Evolutionary conservation across 1,140 invertebrate species (phyloP).

Genomic region (Drosophila sp.): DNA sequence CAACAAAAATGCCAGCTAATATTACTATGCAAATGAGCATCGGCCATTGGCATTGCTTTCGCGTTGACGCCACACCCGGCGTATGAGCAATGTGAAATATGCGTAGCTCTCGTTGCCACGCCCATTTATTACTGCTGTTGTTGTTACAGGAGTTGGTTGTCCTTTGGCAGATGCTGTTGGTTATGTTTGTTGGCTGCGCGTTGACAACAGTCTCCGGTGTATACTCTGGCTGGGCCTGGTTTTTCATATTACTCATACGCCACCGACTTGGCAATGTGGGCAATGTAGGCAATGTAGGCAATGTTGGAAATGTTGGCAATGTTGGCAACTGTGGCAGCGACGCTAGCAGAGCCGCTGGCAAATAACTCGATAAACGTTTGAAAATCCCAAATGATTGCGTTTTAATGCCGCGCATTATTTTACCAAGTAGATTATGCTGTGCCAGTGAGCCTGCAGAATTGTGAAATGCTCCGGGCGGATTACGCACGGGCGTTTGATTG

Average conservation of each 20-base stretch:
- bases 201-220: constrained; percentile 73
- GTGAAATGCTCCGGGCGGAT: constrained; percentile 85
- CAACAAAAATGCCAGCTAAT: constrained; percentile 60
- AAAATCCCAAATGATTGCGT: constrained; percentile 85
- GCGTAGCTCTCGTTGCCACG: constrained; percentile 55
- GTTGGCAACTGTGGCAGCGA: constrained; percentile 39
- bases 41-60: constrained; percentile 58
- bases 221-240: constrained; percentile 32
- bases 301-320: constrained; percentile 25
- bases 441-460: constrained; percentile 83
- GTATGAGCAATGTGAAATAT: constrained; percentile 78
- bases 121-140: constrained; percentile 42
- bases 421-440: constrained; percentile 84
- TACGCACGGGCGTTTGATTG: constrained; percentile 84
- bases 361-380: constrained; percentile 84
- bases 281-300: constrained; percentile 24
- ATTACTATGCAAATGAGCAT: constrained; percentile 81
- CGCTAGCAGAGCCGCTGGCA: constrained; percentile 55
- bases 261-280: constrained; percentile 50
- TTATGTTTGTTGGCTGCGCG: constrained; percentile 32
- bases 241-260: constrained; percentile 81
- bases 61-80: constrained; percentile 58
- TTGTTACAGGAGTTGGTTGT: constrained; percentile 19
- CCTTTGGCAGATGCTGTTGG: constrained; percentile 45
- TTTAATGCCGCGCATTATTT: constrained; percentile 84